These are phyloP conservation scores for Phoxinus dragarum DNA, from an alignment of 2,797 vertebrate genomes.

Conservation along the genomic window DNA sequence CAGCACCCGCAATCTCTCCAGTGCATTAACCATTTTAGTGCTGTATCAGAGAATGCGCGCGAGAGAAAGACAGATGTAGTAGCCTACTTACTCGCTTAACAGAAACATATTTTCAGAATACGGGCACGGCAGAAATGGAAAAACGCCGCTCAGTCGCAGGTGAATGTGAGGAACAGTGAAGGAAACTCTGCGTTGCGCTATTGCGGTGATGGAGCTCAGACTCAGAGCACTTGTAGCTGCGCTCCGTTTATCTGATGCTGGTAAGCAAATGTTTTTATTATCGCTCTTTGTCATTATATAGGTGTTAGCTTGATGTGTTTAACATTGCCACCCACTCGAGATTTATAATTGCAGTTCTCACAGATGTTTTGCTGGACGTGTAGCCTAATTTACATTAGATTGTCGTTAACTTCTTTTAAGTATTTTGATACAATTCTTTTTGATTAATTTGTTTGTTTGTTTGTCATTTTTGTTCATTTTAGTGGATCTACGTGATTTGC, in stretches of 20 bases:
- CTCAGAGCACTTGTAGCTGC: conserved; percentile 56
- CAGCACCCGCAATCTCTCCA: conserved; percentile 20
- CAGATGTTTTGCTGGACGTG: not conserved
- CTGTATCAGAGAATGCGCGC: conserved; percentile 11
- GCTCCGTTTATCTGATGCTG: conserved; percentile 28
- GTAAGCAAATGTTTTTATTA: conserved; percentile 29
- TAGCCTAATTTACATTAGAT: not conserved
- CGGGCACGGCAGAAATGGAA: conserved; percentile 37
- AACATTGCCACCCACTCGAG: not conserved
- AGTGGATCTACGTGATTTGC: not conserved
- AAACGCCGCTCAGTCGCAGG: conserved; percentile 41
- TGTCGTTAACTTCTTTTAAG: conserved; percentile 23
- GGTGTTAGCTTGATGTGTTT: not conserved
- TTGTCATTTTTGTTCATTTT: not conserved
- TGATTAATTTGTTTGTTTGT: not conserved
- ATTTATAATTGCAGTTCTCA: not conserved
- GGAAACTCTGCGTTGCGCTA: conserved; percentile 41
- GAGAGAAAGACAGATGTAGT: conserved; percentile 19
- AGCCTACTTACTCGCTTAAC: not conserved
- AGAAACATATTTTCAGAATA: conserved; percentile 19
- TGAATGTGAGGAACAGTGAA: conserved; percentile 34
- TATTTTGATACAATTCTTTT: not conserved
- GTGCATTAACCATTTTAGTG: conserved; percentile 13
- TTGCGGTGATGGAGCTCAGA: conserved; percentile 39
- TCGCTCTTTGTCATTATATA: not conserved